Percentiles rank a stretch among this genome's conserved stretches.
These are phyloP conservation scores for Lasiurus cinereus DNA, from an alignment of 2,113 vertebrate species.

Conservation along the genomic window DNA sequence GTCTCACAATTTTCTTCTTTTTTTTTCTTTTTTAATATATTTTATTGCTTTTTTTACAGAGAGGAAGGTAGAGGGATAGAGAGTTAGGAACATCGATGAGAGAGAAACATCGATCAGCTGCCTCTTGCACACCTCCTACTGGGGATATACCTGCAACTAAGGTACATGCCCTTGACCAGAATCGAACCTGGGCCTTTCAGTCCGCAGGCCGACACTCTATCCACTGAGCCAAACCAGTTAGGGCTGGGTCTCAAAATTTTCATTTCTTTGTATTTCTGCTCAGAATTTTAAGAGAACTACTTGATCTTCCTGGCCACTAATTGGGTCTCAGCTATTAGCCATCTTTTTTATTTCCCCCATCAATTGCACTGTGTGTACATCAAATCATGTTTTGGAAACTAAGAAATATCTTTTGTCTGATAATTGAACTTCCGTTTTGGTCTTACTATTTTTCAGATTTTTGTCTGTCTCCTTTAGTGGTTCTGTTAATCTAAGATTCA, in stretches of 20 bases:
- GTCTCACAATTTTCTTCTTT: background rate
- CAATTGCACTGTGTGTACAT: background rate
- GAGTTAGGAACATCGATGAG: no score
- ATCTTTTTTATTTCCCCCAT: background rate
- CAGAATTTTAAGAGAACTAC: background rate
- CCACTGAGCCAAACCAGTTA: no score
- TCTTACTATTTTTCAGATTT: slow-evolving; percentile 26
- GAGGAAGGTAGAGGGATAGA: no score
- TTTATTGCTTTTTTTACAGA: no score
- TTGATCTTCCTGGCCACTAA: background rate
- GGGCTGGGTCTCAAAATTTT: background rate
- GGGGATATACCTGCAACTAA: no score
- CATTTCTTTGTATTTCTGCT: background rate
- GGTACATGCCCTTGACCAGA: no score
- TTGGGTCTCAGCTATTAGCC: slow-evolving; percentile 8
- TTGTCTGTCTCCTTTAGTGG: background rate
- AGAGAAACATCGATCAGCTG: no score
- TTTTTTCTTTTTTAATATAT: no score
- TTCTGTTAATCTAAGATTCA: slow-evolving; percentile 31
- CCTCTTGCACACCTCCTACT: no score
- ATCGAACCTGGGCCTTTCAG: no score
- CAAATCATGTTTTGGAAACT: slow-evolving; percentile 65
- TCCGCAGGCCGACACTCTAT: no score
- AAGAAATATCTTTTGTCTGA: slow-evolving; percentile 39
- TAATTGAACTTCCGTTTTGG: slow-evolving; percentile 39